Evolutionary conservation across 2,113 vertebrate species (phyloP).

Genomic region (Sturnus vulgaris): DNA sequence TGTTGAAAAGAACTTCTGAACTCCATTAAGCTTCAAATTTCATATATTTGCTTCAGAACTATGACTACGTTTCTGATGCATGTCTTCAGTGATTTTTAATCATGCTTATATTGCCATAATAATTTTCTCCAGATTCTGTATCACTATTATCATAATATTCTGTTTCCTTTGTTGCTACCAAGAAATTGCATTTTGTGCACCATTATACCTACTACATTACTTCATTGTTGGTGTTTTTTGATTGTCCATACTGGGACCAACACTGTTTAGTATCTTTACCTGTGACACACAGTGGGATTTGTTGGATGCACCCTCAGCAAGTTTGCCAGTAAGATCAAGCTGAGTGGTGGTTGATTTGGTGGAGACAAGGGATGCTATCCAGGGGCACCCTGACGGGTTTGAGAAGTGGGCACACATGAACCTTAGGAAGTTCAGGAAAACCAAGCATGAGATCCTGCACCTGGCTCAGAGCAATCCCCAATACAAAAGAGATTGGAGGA

Average conservation of each 20-base stretch:
- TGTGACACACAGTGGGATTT: neutral
- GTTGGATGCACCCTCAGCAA: neutral
- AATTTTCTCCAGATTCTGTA: neutral
- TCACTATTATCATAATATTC: neutral
- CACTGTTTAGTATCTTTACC: neutral
- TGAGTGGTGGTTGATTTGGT: neutral
- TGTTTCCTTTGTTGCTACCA: neutral
- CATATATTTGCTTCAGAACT: neutral
- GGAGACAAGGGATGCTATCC: neutral
- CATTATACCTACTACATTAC: neutral
- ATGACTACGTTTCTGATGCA: neutral
- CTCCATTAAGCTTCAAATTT: neutral
- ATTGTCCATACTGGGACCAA: rapidly evolving
- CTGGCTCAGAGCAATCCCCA: neutral
- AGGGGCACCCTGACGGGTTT: neutral
- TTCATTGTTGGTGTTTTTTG: neutral
- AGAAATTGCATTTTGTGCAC: neutral
- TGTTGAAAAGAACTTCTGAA: neutral
- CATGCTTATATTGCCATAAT: neutral
- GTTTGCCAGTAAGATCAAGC: neutral
- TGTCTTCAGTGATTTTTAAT: neutral
- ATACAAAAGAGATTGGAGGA: rapidly evolving
- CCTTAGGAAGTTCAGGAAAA: neutral
- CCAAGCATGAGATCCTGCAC: neutral
- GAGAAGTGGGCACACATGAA: neutral